Evolutionary conservation across 2,797 vertebrate species (phyloP).

Genomic region (Rhinatrema bivittatum): DNA sequence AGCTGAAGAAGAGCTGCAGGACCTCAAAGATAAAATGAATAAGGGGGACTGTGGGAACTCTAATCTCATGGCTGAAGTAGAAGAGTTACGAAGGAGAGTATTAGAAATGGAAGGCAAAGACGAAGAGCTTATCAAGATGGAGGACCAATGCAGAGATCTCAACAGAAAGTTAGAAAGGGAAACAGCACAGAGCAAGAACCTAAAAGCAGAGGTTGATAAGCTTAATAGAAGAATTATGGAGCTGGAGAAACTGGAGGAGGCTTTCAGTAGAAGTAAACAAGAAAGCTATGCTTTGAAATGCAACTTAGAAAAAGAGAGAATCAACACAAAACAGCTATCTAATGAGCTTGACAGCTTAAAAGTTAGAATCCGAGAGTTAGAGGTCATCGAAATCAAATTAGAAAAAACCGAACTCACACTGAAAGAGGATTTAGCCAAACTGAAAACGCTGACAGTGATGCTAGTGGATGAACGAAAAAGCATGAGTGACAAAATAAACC

Average conservation of each 20-base stretch:
- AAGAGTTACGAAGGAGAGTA: constrained; percentile 81
- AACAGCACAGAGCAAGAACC: constrained; percentile 68
- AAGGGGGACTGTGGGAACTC: constrained; percentile 79
- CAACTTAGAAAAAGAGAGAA: constrained; percentile 86
- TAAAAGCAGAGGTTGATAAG: constrained; percentile 85
- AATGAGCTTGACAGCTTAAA: constrained; percentile 82
- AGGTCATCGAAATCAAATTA: constrained; percentile 74
- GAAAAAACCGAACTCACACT: constrained; percentile 81
- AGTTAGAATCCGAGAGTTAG: constrained; percentile 77
- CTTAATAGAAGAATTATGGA: constrained; percentile 88
- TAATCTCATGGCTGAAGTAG: constrained; percentile 78
- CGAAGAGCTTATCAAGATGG: constrained; percentile 87
- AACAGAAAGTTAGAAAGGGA: constrained; percentile 88
- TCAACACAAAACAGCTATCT: constrained; percentile 75
- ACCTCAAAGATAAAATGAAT: constrained; percentile 83
- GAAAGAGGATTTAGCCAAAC: constrained; percentile 89
- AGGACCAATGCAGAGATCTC: constrained; percentile 88
- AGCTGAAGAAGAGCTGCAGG: constrained; percentile 88
- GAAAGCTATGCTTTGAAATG: constrained; percentile 82
- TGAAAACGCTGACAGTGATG: constrained; percentile 94
- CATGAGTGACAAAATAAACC: constrained; percentile 85
- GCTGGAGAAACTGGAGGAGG: constrained; percentile 88
- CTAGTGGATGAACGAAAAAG: constrained; percentile 89
- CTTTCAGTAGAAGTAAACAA: constrained; percentile 88
- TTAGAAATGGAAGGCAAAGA: constrained; percentile 96